Base-by-base conservation (phyloP, 2,113 vertebrate species). In the Halcyon malimbica region DNA sequence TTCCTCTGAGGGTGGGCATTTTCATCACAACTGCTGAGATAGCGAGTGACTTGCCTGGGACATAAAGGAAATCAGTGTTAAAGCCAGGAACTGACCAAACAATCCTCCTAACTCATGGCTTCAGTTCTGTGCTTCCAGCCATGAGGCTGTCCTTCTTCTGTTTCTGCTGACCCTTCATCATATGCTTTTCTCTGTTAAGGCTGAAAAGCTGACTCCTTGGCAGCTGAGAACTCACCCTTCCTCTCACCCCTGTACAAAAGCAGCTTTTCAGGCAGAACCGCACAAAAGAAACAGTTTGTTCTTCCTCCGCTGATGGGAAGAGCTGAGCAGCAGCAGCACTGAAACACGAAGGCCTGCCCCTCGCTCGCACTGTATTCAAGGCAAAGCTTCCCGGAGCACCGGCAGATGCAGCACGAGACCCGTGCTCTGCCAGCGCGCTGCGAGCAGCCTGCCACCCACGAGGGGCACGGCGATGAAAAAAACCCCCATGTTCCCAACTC, bases 281-380 rank as follows among this genome's bases (percentile, higher is more conserved):
- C 84, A 41, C 56, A 35, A 42, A n/a, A 64, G 44, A 57, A 57
- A 54, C 63, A 21, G 28, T 75, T 63, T 59, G 25, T 25, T 70
- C 21, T 23, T 75, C 8, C 84, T 25, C 8, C 10, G 53, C 79
- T 5, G 24, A 10, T 20, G 4, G 4, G 50, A 20, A 5, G 73
- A 44, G 60, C 50, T 9, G 56, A 44, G 57, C 28, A n/a, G 62
- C 53, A 35, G 63, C 77, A 15, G 4, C 48, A 4, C 11, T 10
- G 26, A n/a, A 17, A 37, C 26, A 1, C 0, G 6, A 31, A 31
- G 24, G 4, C 7, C 42, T 20, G 90, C 26, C 37, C 37, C 37
- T 7, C 1, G 28, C 42, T 25, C n/a, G 4, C 44, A 2, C 0
- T 21, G 60, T 21, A 3, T 6, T 3, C 39, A 0, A 53, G 63